Base-by-base conservation (phyloP, 1,140 invertebrate species). In the Aphis gossypii region DNA sequence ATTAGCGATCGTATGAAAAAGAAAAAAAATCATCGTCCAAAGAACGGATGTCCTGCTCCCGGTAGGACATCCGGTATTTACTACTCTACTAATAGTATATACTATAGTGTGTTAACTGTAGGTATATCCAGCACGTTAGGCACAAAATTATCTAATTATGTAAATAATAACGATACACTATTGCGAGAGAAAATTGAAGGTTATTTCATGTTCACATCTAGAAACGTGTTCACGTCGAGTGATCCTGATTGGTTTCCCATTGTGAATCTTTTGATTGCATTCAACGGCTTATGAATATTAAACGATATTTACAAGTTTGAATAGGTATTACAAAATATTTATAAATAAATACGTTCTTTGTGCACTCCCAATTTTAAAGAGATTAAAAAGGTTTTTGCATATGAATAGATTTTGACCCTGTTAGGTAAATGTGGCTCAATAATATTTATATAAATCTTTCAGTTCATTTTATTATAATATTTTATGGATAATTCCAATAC, bases 41-140 rank as follows among this genome's bases (percentile, higher is more conserved):
- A 76, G 90, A 92, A 92, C 90, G 90, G 90, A 92, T 92, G 90
- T 92, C 90, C 90, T 92, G 90, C 90, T 83, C 68, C 90, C n/a
- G 30, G 68, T 60, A 9, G 46, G 68, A 92, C 90, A 92, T 92
- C 90, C 90, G 56, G 90, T 92, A 38, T 83, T 92, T 76, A 83
- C 46, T n/a, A 21, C n/a, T 56, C 6, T 38, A 18, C 87, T 30
- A 46, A 21, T 38, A 21, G 35, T 20, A n/a, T 25, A 35, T 56
- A 89, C 51, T 1, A 35, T n/a, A n/a, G 14, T 91, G 21, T 35
- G 20, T 41, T 2, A 3, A 41, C 38, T 41, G 3, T 41, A 41
- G 38, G 38, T 23, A n/a, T 82, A 44, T 82, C 38, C 30, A n/a
- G 41, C 82, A 83, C 76, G 46, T 83, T 51, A 25, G 41, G 51